Evolutionary conservation across 1,140 invertebrate genomes (phyloP).

Genomic region (Eriocheir sinensis): DNA sequence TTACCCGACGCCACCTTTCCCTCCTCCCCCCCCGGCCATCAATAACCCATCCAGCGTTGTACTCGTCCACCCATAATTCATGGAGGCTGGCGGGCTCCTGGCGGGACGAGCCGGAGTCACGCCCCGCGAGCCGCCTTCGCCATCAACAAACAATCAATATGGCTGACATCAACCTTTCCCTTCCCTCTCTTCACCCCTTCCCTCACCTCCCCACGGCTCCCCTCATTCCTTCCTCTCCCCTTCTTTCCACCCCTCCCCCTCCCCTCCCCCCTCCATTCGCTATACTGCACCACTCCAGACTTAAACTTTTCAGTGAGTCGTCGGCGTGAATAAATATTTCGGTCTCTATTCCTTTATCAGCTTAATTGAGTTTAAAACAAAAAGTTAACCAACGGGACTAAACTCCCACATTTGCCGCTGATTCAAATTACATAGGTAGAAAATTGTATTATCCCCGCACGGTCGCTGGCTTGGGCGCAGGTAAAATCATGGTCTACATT

Average conservation of each 20-base stretch:
- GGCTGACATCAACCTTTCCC: neutral
- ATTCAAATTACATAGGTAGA: constrained; percentile 77
- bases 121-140: neutral
- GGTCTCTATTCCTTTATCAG: constrained; percentile 70
- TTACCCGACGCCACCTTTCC: too few species aligned
- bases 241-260: neutral
- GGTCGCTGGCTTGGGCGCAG: constrained; percentile 63
- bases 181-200: neutral
- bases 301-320: constrained; percentile 41
- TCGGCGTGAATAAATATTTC: constrained; percentile 65
- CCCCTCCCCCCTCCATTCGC: neutral
- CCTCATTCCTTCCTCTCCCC: neutral
- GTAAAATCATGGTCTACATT: constrained; percentile 74
- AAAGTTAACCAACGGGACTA: constrained; percentile 66
- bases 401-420: constrained; percentile 74
- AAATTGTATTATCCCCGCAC: constrained; percentile 73
- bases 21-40: neutral
- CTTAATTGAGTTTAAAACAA: constrained; percentile 71
- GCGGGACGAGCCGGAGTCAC: constrained; percentile 7
- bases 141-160: constrained; percentile 10
- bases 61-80: constrained; percentile 1
- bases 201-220: neutral
- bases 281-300: neutral
- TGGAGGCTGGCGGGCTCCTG: neutral
- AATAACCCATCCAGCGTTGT: neutral